Percentiles rank a stretch among this genome's conserved stretches.
phyloP scores from a whole-genome alignment of 53 echinoderm and acorn worm species.

The Echinometra lucunter region DNA sequence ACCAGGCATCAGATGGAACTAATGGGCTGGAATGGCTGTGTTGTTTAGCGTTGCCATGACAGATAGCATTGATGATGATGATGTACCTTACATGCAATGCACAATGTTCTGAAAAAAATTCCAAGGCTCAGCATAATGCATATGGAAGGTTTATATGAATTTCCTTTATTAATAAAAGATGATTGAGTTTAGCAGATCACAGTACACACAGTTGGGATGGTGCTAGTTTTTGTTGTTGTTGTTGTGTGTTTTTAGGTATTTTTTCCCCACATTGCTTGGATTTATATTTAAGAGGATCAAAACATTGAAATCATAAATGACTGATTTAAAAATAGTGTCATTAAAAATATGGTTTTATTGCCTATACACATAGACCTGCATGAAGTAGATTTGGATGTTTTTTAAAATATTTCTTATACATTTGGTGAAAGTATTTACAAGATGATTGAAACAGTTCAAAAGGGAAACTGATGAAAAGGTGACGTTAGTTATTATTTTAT shows the following conservation, averaged over 20 bases:
- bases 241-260: too few species aligned
- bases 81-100: background rate
- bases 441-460: background rate
- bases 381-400: too few species aligned
- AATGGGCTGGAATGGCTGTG: conserved; percentile 7
- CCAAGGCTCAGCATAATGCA: background rate
- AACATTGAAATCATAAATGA: too few species aligned
- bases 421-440: background rate
- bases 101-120: background rate
- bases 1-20: conserved; percentile 15
- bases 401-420: background rate
- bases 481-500: too few species aligned
- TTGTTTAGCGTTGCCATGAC: conserved; percentile 22
- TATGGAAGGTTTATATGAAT: background rate
- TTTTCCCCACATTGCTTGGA: too few species aligned
- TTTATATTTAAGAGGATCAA: too few species aligned
- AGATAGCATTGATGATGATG: conserved; percentile 2
- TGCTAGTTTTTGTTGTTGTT: background rate
- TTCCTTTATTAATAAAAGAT: background rate
- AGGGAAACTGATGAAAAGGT: too few species aligned
- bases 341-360: too few species aligned
- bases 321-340: too few species aligned
- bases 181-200: background rate
- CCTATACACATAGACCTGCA: too few species aligned
- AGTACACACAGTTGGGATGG: background rate